Conservation (phyloP, 2,797 vertebrate species). For the Melanotaenia trifasciata region DNA sequence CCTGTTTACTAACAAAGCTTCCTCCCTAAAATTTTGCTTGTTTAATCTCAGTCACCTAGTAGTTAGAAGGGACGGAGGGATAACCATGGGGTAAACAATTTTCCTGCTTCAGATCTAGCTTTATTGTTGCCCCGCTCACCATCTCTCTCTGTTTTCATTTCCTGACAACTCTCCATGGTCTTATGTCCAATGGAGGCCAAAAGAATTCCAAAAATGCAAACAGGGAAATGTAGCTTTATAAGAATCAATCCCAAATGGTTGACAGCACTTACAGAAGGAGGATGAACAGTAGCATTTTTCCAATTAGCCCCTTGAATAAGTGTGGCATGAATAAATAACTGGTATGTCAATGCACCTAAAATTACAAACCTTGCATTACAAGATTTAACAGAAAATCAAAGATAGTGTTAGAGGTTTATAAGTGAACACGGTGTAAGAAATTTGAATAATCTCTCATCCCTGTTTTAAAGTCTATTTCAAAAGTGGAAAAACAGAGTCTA, state of each 20-base stretch:
- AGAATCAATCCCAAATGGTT: neutral
- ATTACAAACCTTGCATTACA: slow-evolving; percentile 15
- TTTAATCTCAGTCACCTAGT: slow-evolving; percentile 4
- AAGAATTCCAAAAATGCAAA: neutral
- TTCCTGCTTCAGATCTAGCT: slow-evolving; percentile 4
- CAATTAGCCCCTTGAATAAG: neutral
- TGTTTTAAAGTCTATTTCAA: neutral
- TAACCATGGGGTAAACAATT: neutral
- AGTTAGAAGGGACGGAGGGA: slow-evolving; percentile 2
- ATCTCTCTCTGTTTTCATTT: slow-evolving; percentile 1
- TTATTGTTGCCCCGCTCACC: neutral
- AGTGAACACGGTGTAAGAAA: slow-evolving; percentile 3
- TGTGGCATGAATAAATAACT: slow-evolving; percentile 2
- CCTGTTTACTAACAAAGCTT: neutral
- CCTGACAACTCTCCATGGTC: neutral
- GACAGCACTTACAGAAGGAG: neutral
- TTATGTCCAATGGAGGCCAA: neutral
- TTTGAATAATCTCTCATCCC: neutral
- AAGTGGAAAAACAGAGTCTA: slow-evolving; percentile 9
- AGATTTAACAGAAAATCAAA: slow-evolving; percentile 22
- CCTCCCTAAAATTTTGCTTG: neutral
- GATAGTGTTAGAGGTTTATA: neutral
- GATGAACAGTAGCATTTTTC: neutral
- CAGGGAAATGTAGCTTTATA: neutral
- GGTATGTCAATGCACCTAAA: neutral